Evolutionary conservation across 2,888 invertebrate genomes (phyloP).

Genomic region (Blastobasis adustella): DNA sequence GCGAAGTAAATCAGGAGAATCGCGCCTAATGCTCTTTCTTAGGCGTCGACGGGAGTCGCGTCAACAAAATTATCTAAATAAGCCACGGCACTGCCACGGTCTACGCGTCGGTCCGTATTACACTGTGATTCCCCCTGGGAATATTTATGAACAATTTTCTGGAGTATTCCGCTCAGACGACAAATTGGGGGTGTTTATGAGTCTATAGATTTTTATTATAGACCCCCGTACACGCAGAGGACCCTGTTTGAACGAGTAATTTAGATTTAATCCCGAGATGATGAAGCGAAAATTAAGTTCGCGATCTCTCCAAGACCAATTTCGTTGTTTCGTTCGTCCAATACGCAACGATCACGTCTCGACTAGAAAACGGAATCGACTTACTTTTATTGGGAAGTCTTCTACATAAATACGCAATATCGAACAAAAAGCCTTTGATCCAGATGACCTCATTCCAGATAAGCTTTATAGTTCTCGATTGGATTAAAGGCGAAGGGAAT

Average conservation of each 20-base stretch:
- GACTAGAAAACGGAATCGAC: no score
- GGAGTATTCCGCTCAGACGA: not conserved
- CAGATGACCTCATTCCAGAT: constrained; percentile 4
- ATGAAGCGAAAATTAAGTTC: not conserved
- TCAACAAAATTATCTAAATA: constrained; percentile 8
- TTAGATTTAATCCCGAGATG: not conserved
- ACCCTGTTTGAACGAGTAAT: no score
- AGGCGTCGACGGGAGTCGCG: not conserved
- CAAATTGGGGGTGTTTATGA: no score
- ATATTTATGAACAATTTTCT: constrained; percentile 1
- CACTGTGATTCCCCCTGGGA: not conserved
- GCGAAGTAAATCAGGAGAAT: not conserved
- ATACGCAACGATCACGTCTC: no score
- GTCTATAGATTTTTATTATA: not conserved
- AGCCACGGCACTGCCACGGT: not conserved
- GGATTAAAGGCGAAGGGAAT: not conserved
- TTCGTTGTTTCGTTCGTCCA: no score
- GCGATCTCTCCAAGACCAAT: no score
- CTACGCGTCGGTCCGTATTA: not conserved
- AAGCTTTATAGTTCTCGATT: constrained; percentile 8
- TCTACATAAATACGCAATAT: no score
- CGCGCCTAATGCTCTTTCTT: not conserved
- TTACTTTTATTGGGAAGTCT: no score
- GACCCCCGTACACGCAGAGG: not conserved
- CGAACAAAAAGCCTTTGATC: not conserved